Evolutionary conservation across 2,113 vertebrate genomes (phyloP).

Genomic region (Tricholaema leucomelas): DNA sequence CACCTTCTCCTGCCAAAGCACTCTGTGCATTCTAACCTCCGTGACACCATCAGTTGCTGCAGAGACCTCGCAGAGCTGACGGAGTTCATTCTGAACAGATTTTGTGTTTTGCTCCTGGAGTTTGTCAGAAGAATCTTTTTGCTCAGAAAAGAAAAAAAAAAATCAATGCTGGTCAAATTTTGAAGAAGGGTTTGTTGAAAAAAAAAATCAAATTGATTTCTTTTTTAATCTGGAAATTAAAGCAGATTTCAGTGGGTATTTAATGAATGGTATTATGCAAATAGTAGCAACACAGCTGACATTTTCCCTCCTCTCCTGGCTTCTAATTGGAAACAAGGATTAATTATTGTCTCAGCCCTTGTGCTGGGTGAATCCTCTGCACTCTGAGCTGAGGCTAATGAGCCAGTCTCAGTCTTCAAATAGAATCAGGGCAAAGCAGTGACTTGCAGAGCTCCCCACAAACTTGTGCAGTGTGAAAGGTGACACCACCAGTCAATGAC

Average conservation of each 20-base stretch:
- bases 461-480: not conserved
- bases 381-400: not conserved
- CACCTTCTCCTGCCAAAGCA: not conserved
- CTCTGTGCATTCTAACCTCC: not conserved
- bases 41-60: not conserved
- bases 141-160: not conserved
- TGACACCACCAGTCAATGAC: too few relatives aligned
- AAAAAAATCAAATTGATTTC: not conserved
- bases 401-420: rapidly evolving
- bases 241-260: not conserved
- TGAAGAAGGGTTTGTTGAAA: not conserved
- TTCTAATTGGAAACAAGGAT: not conserved
- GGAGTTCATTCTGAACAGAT: not conserved
- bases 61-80: not conserved
- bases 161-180: not conserved
- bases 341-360: not conserved
- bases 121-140: not conserved
- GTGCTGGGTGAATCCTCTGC: not conserved
- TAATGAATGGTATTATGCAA: not conserved
- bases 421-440: not conserved
- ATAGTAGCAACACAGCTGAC: not conserved
- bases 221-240: not conserved
- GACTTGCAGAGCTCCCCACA: not conserved
- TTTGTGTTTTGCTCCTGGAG: not conserved
- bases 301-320: not conserved